phyloP scores from a whole-genome alignment of 2,888 invertebrate genomes.

The Phengaris arion region DNA sequence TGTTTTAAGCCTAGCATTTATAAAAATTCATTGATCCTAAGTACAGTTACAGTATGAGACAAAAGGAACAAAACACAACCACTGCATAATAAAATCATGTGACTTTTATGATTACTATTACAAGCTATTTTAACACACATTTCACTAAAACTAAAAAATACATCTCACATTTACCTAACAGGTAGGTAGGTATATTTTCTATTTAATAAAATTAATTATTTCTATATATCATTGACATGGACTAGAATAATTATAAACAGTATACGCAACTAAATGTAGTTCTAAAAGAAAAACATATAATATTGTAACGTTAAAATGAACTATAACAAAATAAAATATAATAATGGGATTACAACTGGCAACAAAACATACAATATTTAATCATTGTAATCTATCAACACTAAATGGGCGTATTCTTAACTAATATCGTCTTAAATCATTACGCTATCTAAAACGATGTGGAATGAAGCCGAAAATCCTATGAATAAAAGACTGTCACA shows the following conservation, averaged over 20 bases:
- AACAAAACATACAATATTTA: too few species aligned
- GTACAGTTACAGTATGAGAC: not conserved
- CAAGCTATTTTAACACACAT: not conserved
- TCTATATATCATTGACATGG: not conserved
- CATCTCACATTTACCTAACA: not conserved
- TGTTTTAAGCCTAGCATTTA: not conserved
- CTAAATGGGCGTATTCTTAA: too few species aligned
- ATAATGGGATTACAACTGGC: too few species aligned
- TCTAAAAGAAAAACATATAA: not conserved
- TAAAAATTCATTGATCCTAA: not conserved
- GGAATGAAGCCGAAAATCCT: conserved; percentile 6
- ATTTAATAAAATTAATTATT: not conserved
- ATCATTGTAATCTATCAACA: too few species aligned
- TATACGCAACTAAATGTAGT: not conserved
- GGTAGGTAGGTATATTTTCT: not conserved
- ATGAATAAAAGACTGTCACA: not conserved
- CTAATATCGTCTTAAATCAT: not conserved
- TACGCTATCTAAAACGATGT: not conserved
- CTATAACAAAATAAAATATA: not conserved
- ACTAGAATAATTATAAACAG: not conserved
- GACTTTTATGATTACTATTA: not conserved
- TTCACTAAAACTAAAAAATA: not conserved
- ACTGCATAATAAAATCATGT: not conserved
- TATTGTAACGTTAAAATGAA: not conserved
- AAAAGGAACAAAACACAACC: conserved; percentile 6